Evolutionary conservation across 2,113 vertebrate genomes (phyloP).

Genomic region (Rhipidura dahli): DNA sequence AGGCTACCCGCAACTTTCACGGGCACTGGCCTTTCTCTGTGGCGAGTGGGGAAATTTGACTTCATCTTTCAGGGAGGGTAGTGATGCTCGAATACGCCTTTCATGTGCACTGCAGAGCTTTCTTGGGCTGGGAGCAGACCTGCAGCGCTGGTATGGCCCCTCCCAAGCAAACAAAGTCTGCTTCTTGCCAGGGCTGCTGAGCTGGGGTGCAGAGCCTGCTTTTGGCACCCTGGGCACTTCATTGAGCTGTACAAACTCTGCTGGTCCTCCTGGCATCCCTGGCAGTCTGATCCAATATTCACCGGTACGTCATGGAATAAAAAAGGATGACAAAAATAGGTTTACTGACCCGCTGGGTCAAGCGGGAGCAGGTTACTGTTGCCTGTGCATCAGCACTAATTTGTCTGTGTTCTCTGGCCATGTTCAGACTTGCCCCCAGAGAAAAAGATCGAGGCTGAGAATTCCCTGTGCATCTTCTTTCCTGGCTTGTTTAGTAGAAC

Average conservation of each 20-base stretch:
- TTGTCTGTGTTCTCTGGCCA: not conserved
- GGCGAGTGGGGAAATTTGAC: not conserved
- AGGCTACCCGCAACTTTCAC: not conserved
- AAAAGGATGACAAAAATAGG: not conserved
- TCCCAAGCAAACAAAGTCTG: not conserved
- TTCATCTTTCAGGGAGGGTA: not conserved
- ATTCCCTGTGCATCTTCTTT: not conserved
- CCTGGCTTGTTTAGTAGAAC: not conserved
- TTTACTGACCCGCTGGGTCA: not conserved
- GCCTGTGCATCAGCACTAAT: not conserved
- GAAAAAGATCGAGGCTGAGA: not conserved
- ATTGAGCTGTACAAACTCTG: not conserved
- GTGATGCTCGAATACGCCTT: not conserved
- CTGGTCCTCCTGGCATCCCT: not conserved
- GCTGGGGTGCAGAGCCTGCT: not conserved
- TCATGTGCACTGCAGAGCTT: not conserved
- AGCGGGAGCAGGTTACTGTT: not conserved
- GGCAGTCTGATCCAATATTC: not conserved
- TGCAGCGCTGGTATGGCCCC: fast-evolving
- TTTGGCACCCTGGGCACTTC: not conserved
- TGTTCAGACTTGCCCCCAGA: not conserved
- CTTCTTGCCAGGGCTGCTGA: not conserved
- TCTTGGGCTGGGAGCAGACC: not conserved
- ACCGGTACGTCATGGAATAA: not conserved
- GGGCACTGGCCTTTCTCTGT: not conserved